phyloP scores from a whole-genome alignment of 2,797 vertebrate genomes.

The Sebastes hubbsi region DNA sequence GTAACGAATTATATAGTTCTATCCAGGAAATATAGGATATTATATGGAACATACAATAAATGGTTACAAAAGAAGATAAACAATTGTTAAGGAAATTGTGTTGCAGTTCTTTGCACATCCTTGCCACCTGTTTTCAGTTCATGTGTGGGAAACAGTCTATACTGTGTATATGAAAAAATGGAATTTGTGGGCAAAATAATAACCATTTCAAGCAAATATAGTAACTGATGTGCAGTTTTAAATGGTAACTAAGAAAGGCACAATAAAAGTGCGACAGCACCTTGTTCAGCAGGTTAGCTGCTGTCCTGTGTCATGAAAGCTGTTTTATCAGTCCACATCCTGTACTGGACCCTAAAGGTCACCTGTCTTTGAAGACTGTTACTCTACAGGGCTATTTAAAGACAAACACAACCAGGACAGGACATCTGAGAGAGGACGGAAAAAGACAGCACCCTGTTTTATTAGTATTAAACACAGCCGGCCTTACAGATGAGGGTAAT shows the following conservation, averaged over 20 bases:
- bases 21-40: neutral
- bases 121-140: neutral
- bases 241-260: neutral
- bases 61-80: neutral
- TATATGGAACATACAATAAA: neutral
- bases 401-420: neutral
- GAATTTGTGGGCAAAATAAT: neutral
- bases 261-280: neutral
- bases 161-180: no score
- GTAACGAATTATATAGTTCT: neutral
- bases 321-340: neutral
- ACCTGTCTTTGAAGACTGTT: conserved; percentile 15
- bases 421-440: neutral
- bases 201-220: neutral
- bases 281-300: neutral
- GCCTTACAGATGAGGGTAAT: neutral
- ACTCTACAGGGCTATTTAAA: neutral
- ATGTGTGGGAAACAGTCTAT: no score
- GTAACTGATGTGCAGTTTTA: neutral
- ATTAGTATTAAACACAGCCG: neutral
- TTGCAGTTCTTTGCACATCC: neutral
- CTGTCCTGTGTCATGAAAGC: neutral
- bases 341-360: conserved; percentile 22
- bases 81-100: neutral
- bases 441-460: neutral